Evolutionary conservation across 2,888 invertebrate species (phyloP).

Genomic region (Caradrina kadenii): DNA sequence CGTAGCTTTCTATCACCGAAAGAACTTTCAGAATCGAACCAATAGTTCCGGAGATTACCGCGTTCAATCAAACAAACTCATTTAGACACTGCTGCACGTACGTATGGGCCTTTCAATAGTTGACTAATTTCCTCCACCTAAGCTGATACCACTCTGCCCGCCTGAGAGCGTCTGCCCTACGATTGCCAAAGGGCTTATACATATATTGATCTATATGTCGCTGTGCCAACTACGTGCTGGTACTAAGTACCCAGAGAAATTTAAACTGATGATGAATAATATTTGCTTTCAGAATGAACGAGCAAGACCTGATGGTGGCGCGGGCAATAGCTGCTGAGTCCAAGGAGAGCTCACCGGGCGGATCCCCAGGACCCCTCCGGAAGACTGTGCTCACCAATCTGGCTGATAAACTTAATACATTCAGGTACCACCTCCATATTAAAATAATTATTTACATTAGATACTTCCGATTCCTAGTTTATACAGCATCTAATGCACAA

Average conservation of each 20-base stretch:
- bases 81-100: no score
- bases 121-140: neutral
- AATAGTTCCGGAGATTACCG: no score
- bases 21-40: no score
- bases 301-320: slow-evolving; percentile 93
- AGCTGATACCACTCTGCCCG: neutral
- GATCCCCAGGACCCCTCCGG: slow-evolving; percentile 91
- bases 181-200: neutral
- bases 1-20: no score
- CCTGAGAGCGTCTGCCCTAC: neutral
- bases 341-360: slow-evolving; percentile 90
- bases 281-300: slow-evolving; percentile 90
- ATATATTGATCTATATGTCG: neutral
- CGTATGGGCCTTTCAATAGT: no score
- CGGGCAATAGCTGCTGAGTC: slow-evolving; percentile 92
- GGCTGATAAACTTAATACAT: slow-evolving; percentile 92
- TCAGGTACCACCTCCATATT: slow-evolving; percentile 86
- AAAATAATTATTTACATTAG: no score
- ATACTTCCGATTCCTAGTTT: no score
- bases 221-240: neutral
- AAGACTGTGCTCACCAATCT: slow-evolving; percentile 92
- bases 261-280: neutral
- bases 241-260: neutral
- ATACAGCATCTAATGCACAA: neutral
- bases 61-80: no score